phyloP scores from a whole-genome alignment of 2,888 invertebrate species.

The Baccha elongata region DNA sequence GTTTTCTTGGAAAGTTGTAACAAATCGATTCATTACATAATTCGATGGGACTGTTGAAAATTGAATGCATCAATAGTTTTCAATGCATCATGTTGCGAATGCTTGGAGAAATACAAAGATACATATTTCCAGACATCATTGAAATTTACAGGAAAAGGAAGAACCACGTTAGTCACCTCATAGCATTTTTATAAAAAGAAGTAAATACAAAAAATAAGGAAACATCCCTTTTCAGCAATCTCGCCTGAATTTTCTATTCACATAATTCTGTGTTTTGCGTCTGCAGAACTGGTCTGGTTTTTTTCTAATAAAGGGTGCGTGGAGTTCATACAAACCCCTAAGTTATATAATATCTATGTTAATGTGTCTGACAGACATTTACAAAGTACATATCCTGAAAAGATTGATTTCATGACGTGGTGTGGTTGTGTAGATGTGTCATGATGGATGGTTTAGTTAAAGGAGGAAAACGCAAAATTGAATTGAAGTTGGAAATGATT shows the following conservation, averaged over 20 bases:
- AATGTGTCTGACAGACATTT: conserved; percentile 61
- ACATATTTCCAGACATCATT: conserved; percentile 40
- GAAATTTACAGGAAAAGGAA: not conserved
- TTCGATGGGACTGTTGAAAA: conserved; percentile 36
- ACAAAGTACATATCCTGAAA: conserved; percentile 53
- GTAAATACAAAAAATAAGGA: not conserved
- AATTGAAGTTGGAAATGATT: conserved; percentile 41
- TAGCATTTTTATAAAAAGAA: conserved; percentile 20
- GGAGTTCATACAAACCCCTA: conserved; percentile 39
- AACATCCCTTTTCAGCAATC: conserved; percentile 39
- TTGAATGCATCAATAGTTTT: conserved; percentile 7
- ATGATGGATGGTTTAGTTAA: conserved; percentile 30
- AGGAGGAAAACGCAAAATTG: not conserved
- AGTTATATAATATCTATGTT: conserved; percentile 59
- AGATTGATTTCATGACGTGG: conserved; percentile 60
- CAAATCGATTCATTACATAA: conserved; percentile 36
- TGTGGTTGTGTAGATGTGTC: conserved; percentile 24
- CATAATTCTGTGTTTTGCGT: conserved; percentile 40
- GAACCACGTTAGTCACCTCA: conserved; percentile 5
- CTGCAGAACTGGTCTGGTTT: conserved; percentile 34
- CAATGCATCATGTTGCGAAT: conserved; percentile 22
- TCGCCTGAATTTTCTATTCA: conserved; percentile 30
- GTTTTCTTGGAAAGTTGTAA: conserved; percentile 22
- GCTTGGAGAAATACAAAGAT: not conserved
- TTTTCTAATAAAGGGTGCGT: conserved; percentile 45